Percentiles rank a stretch among this genome's conserved stretches.
phyloP scores from a whole-genome alignment of 2,888 invertebrate species.

The Catonia carolina region DNA sequence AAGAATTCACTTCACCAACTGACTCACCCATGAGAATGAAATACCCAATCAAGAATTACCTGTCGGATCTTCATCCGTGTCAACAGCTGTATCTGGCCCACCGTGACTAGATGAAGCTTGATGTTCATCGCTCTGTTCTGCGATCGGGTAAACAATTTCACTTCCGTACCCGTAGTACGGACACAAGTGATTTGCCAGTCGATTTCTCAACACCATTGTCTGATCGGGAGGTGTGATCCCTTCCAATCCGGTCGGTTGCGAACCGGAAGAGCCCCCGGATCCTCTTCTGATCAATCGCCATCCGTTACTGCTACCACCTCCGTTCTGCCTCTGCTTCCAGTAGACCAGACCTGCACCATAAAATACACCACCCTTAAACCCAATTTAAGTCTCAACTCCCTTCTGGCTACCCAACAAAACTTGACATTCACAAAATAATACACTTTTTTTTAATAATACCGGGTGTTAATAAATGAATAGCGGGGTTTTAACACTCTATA shows the following conservation, averaged over 20 bases:
- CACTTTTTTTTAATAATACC: too few relatives aligned
- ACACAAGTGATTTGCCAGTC: conserved; percentile 16
- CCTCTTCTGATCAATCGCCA: conserved; percentile 6
- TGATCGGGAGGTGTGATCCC: conserved; percentile 5
- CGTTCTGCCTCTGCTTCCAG: conserved; percentile 34
- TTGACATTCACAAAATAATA: too few relatives aligned
- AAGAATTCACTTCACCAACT: too few relatives aligned
- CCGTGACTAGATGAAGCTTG: conserved; percentile 48
- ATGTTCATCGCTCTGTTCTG: conserved; percentile 76
- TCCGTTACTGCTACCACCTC: conserved; percentile 8
- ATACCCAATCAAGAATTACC: too few relatives aligned
- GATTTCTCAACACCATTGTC: conserved; percentile 21
- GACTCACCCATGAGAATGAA: too few relatives aligned
- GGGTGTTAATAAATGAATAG: too few relatives aligned
- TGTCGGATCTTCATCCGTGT: conserved; percentile 32
- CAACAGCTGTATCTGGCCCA: conserved; percentile 41
- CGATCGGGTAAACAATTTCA: conserved; percentile 76
- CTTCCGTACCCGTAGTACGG: conserved; percentile 48
- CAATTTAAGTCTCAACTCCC: too few relatives aligned
- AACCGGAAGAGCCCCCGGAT: not conserved
- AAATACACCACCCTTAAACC: too few relatives aligned
- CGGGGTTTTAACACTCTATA: too few relatives aligned
- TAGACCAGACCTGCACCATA: conserved; percentile 31
- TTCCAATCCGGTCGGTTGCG: conserved; percentile 5
- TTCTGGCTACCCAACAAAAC: too few relatives aligned